Conservation (phyloP, 2,888 invertebrate species). For the Colostygia pectinataria region DNA sequence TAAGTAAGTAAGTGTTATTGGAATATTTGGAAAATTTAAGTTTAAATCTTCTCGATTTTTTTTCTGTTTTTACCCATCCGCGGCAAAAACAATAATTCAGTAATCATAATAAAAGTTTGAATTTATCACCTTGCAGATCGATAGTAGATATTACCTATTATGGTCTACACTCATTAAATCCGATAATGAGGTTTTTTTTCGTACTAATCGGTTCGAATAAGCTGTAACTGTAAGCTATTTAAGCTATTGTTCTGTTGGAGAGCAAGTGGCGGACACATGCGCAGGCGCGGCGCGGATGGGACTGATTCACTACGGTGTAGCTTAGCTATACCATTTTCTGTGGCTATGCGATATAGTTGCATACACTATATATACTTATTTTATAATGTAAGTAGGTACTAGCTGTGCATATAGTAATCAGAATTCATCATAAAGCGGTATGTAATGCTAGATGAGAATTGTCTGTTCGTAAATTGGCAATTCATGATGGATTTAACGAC, state of each 20-base stretch:
- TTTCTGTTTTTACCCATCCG: conserved; percentile 25
- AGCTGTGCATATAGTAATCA: too few relatives aligned
- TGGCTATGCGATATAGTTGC: too few relatives aligned
- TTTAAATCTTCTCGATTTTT: too few relatives aligned
- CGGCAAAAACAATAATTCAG: conserved; percentile 22
- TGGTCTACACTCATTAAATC: conserved; percentile 29
- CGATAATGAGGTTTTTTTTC: conserved; percentile 30
- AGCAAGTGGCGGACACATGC: conserved; percentile 11
- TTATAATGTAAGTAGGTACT: neutral
- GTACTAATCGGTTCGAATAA: conserved; percentile 1
- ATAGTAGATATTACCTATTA: conserved; percentile 33
- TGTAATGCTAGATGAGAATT: too few relatives aligned
- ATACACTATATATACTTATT: conserved; percentile 13
- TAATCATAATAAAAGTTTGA: conserved; percentile 33
- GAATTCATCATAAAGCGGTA: too few relatives aligned
- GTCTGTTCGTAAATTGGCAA: too few relatives aligned
- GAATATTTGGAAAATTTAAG: too few relatives aligned
- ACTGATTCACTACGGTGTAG: conserved; percentile 34
- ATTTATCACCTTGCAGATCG: conserved; percentile 33
- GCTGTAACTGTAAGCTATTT: too few relatives aligned
- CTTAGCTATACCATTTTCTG: too few relatives aligned
- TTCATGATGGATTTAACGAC: too few relatives aligned
- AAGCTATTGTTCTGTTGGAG: conserved; percentile 2
- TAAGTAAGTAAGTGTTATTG: too few relatives aligned
- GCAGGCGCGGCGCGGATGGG: conserved; percentile 18